phyloP scores from a whole-genome alignment of 2,888 invertebrate genomes.

The Tuberolachnus salignus region DNA sequence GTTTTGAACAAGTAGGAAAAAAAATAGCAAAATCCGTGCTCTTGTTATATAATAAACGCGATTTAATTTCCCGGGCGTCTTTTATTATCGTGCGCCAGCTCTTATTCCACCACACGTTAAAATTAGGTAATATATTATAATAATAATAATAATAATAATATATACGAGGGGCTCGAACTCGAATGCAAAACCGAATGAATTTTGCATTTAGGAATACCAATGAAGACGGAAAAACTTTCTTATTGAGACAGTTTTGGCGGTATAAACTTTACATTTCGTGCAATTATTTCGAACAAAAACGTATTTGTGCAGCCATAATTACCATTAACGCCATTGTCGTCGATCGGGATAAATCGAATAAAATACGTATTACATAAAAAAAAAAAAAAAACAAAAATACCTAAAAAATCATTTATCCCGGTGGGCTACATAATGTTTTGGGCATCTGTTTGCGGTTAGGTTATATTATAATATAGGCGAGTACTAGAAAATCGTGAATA shows the following conservation, averaged over 20 bases:
- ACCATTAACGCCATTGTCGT: slow-evolving; percentile 24
- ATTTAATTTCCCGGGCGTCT: slow-evolving; percentile 30
- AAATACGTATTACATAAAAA: no score
- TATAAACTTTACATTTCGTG: slow-evolving; percentile 28
- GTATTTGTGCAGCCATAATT: slow-evolving; percentile 5
- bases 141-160: slow-evolving; percentile 9
- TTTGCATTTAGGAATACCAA: slow-evolving; percentile 46
- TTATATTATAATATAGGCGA: no score
- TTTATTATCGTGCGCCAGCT: not conserved
- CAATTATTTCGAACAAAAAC: slow-evolving; percentile 35
- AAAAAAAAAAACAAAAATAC: no score
- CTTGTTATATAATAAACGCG: no score
- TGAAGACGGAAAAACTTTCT: slow-evolving; percentile 44
- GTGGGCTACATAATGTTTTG: no score
- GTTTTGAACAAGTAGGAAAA: no score
- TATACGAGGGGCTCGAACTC: slow-evolving; percentile 12
- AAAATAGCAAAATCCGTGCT: no score
- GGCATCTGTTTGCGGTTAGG: no score
- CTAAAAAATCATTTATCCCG: no score
- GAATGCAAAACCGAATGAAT: slow-evolving; percentile 26
- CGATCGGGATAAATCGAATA: not conserved
- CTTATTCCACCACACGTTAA: not conserved
- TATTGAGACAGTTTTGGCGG: slow-evolving; percentile 32
- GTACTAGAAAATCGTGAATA: no score
- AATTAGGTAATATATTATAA: not conserved